Percentiles rank a stretch among this genome's conserved stretches.
Evolutionary conservation across 64 coral and sea anemone species (phyloP).

Genomic region (Montipora cactus): DNA sequence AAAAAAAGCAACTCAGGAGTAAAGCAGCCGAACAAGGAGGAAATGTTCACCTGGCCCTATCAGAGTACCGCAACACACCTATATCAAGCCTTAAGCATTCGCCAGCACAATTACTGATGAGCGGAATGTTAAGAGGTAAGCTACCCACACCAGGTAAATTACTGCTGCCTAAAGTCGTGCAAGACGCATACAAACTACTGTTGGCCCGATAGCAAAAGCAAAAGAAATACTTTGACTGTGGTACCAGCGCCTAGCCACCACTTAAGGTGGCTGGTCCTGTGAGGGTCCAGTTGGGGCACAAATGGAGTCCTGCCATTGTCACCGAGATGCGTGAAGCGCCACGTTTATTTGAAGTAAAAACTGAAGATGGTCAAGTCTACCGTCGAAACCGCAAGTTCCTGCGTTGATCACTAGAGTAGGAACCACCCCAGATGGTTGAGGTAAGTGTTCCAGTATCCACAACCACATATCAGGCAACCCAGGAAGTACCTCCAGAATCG

Average conservation of each 20-base stretch:
- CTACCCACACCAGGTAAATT: background rate
- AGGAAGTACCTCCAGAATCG: too few species aligned
- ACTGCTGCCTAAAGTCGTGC: background rate
- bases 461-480: too few species aligned
- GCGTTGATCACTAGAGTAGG: too few species aligned
- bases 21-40: conserved; percentile 48
- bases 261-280: conserved; percentile 47
- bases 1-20: conserved; percentile 2
- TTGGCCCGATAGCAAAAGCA: conserved; percentile 52
- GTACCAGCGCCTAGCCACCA: background rate
- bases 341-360: too few species aligned
- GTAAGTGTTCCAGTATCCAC: too few species aligned
- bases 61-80: conserved; percentile 25
- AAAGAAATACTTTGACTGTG: conserved; percentile 9
- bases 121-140: conserved; percentile 8
- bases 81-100: conserved; percentile 36
- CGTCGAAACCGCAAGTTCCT: too few species aligned
- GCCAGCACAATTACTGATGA: conserved; percentile 49
- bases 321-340: background rate
- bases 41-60: conserved; percentile 4
- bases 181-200: conserved; percentile 6
- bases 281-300: conserved; percentile 4
- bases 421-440: too few species aligned
- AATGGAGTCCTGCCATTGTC: conserved; percentile 4
- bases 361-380: too few species aligned